Percentiles rank a stretch among this genome's conserved stretches.
Evolutionary conservation across 92 coral and sea anemone species (phyloP).

Genomic region (Isaurus tuberculatus): DNA sequence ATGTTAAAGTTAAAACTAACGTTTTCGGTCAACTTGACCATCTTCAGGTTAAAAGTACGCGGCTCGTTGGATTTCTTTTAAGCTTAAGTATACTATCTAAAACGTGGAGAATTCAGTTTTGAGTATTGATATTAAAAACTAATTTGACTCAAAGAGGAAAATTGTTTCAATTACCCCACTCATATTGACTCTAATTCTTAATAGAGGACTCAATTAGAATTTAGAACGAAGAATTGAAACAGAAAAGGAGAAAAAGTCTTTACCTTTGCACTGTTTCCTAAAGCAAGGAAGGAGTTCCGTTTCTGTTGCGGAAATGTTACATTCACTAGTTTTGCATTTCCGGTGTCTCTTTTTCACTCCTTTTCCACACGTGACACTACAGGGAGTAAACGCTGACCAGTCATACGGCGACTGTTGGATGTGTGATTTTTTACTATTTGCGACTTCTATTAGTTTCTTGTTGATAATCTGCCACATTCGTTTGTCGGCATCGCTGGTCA

Average conservation of each 20-base stretch:
- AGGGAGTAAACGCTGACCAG: slow-evolving; percentile 86
- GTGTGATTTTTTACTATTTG: slow-evolving; percentile 2
- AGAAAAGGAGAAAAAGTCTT: not conserved
- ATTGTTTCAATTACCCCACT: no score
- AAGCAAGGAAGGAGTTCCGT: slow-evolving; percentile 85
- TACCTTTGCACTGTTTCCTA: slow-evolving; percentile 80
- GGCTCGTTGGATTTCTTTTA: no score
- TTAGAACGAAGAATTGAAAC: not conserved
- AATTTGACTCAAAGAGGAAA: no score
- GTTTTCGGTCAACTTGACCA: no score
- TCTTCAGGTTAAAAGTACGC: no score
- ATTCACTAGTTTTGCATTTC: slow-evolving; percentile 80
- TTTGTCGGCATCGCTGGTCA: slow-evolving; percentile 24
- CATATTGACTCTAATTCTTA: not conserved
- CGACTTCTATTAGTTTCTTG: slow-evolving; percentile 30
- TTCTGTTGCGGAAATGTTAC: slow-evolving; percentile 75
- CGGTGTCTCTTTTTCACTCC: slow-evolving; percentile 88
- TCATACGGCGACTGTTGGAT: slow-evolving; percentile 36
- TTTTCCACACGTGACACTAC: slow-evolving; percentile 91
- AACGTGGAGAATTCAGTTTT: no score
- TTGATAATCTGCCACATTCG: slow-evolving; percentile 26
- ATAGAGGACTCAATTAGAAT: not conserved
- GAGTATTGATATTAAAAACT: no score
- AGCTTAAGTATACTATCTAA: no score
- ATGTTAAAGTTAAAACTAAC: no score